Base-by-base conservation (phyloP, 2,888 invertebrate genomes). In the Stenichneumon culpator region DNA sequence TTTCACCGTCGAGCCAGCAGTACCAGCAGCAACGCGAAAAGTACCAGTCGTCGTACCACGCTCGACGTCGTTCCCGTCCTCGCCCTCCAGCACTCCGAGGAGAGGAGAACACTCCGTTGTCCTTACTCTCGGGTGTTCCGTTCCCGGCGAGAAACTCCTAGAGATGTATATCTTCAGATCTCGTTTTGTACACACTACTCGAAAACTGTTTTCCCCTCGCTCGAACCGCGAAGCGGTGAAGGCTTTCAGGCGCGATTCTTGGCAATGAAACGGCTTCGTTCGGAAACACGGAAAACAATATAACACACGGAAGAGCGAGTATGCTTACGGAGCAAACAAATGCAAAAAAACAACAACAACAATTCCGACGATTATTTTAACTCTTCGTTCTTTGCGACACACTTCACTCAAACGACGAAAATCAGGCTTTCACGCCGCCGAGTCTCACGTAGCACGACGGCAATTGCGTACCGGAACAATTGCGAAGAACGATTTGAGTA, bases 41-140 rank as follows among this genome's bases (percentile, higher is more conserved):
- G 70, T 52, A 54, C 54, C 69, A 50, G 50, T 39, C 60, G 73
- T 73, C 73, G 73, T 60, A 32, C 60, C 44, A n/a, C 74, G 74
- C 50, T 47, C 50, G 74, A 63, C 7, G 74, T 65, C 50, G 63
- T 74, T 25, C 44, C 39, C 73, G 73, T 73, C 74, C 74, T 74
- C 63, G 74, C 63, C 11, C 19, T 75, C 63, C 65, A 65, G 28
- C 47, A 32, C 63, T 63, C 28, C 63, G 74, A 19, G 14, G 25
- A 60, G 60, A 28, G 11, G 19, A 63, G 7, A 63, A 22, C 50
- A 28, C 63, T 36, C 28, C 63, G 74, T 74, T 47, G 47, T 63
- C 50, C 19, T 72, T 39, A 72, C 65, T 65, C 50, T 32, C 19
- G 22, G 32, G 1, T 44, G 16, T 63, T 63, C 28, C 5, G 25